Evolutionary conservation across 64 coral and sea anemone species (phyloP).

Genomic region (Anthopleura sola): DNA sequence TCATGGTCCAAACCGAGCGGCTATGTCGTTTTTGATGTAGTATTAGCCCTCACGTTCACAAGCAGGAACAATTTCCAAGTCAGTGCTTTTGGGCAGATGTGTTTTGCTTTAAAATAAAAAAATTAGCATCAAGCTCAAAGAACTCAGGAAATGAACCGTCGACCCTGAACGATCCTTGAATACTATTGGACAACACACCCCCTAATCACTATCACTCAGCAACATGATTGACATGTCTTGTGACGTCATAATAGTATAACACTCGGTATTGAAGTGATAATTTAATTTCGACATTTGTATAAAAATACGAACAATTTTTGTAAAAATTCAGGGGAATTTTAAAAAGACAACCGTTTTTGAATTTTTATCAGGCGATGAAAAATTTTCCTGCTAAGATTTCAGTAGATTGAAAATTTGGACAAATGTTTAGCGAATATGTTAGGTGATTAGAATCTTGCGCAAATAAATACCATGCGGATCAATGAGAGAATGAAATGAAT

Average conservation of each 20-base stretch:
- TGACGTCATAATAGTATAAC: neutral
- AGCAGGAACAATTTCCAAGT: neutral
- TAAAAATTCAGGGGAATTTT: neutral
- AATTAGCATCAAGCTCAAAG: slow-evolving; percentile 2
- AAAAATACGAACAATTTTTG: neutral
- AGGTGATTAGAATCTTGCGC: neutral
- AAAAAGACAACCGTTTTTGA: neutral
- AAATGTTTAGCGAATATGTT: neutral
- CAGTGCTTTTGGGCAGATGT: neutral
- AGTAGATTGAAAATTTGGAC: neutral
- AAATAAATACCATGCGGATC: neutral
- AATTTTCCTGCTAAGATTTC: no score
- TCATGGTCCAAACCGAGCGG: neutral
- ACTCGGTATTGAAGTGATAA: neutral
- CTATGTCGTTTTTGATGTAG: neutral
- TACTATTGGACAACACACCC: neutral
- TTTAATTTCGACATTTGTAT: neutral
- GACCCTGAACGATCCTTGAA: neutral
- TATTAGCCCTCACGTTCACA: neutral
- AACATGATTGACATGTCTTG: neutral
- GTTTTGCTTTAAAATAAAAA: neutral
- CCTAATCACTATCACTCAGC: neutral
- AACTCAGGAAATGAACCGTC: slow-evolving; percentile 3
- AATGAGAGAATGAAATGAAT: neutral
- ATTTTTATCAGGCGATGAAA: neutral